Evolutionary conservation across 1,140 invertebrate genomes (phyloP), one percentile per base, ranked within the genome.

Genomic region (Archivesica marissinica): DNA sequence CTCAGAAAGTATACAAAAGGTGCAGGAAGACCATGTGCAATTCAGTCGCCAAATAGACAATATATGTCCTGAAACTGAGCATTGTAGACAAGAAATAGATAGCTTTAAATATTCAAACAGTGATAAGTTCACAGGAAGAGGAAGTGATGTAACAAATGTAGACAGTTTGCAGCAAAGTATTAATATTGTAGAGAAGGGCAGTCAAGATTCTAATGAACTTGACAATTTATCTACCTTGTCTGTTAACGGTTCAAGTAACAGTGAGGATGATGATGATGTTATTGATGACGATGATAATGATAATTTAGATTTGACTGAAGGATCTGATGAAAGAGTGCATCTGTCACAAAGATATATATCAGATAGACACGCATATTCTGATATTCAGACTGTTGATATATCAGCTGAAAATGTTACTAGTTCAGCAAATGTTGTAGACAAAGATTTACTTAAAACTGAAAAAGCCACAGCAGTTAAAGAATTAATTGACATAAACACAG

Each of bases 181-280:
- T 4, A 52, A n/a, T 52, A 28, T 59, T 13, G 59, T 59, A 20
- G 9, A 35, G 38, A 35, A 17, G 41, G 68, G 13, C n/a, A 72
- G 20, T 23, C 25, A n/a, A 44, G 39, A 23, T 25, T 28, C 66
- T 25, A 72, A 17, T 33, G 50, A 41, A 50, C 23, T 72, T 15
- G 68, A 72, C 44, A 30, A 47, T 33, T 72, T 72, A 38, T 72
- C 68, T 30, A 50, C 44, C 7, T 30, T 33, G n/a, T 47, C 68
- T 52, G 2, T 72, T 23, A 54, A 44, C 64, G 25, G 64, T 54
- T 56, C 54, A 56, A 35, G 39, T 50, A 44, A 72, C 50, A 79
- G 54, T 80, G 75, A 56, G 23, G 72, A 77, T 11, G 66, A 54
- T 72, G 84, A 87, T 39, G 64, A 74, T 70, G 79, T 70, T 33